A percentile compares a stretch with the other conserved stretches of the same genome.
Conservation (phyloP, 2,797 vertebrate species). For the Labeo calbasu region DNA sequence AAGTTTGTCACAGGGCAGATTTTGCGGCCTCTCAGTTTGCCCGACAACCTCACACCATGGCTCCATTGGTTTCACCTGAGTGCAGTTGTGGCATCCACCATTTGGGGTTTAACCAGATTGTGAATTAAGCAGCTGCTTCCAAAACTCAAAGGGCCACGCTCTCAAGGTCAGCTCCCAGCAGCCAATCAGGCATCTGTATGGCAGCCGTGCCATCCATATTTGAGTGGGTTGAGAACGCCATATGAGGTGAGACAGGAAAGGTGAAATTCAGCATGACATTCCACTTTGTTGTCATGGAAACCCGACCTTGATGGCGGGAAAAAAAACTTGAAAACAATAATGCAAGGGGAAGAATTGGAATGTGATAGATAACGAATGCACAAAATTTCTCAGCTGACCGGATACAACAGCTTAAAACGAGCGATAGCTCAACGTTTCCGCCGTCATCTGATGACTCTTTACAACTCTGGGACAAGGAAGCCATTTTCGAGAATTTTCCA, state of each 20-base stretch:
- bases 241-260: constrained; percentile 84
- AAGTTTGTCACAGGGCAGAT: constrained; percentile 13
- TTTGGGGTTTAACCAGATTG: constrained; percentile 74
- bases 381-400: constrained; percentile 59
- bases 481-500: constrained; percentile 68
- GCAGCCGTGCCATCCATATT: constrained; percentile 75
- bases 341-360: constrained; percentile 60
- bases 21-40: constrained; percentile 53
- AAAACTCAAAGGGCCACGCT: constrained; percentile 75
- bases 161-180: constrained; percentile 79
- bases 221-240: constrained; percentile 75
- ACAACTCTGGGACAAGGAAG: constrained; percentile 73
- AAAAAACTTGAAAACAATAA: constrained; percentile 78
- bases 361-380: constrained; percentile 20
- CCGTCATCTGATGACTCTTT: constrained; percentile 76
- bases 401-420: constrained; percentile 55
- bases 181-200: constrained; percentile 81
- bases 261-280: constrained; percentile 85
- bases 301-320: constrained; percentile 69
- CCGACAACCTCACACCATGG: constrained; percentile 65
- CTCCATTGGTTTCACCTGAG: constrained; percentile 79
- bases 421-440: constrained; percentile 75
- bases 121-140: constrained; percentile 67
- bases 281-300: constrained; percentile 89
- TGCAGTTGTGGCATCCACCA: constrained; percentile 78